Evolutionary conservation across 2,797 vertebrate genomes (phyloP), one percentile per base, ranked within the genome.

Genomic region (Epinephelus malabaricus): DNA sequence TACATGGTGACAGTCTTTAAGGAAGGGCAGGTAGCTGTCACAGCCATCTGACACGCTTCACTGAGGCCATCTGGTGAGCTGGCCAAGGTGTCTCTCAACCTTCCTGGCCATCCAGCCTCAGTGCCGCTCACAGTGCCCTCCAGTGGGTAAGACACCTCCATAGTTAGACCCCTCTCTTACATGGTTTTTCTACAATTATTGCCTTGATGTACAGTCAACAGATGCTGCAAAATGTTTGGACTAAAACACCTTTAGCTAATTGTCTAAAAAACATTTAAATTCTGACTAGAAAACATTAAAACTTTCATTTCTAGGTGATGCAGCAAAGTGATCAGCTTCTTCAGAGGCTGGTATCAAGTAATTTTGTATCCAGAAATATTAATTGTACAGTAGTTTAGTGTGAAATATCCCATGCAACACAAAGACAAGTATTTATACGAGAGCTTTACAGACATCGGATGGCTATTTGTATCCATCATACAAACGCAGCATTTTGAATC

Each of bases 381-480:
- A 86, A 87, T 84, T 43, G 30, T 67, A 13, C 18, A 40, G 59
- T 11, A 11, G 34, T 82, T 79, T 76, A 10, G 53, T 43, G 43
- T 25, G 21, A 46, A 64, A 63, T 56, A 62, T 49, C 69, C 58
- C 25, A 53, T n/a, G 18, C 38, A 59, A 62, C 76, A 73, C 60
- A 61, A 53, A 79, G 87, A 91, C 91, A 91, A 87, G 90, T 88
- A 92, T 92, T 93, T 81, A 92, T 93, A 86, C 3, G 3, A 82
- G 78, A 64, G 66, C 61, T 77, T 85, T 81, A 63, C 77, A 76
- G 81, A 91, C 85, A 90, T 83, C 65, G 78, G 63, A 34, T 43
- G n/a, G 81, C 76, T 79, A 89, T 94, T 93, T 92, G 88, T 92
- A 90, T 86, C 92, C 86, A 83, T 93, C 91, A 86, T 59, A 73